Evolutionary conservation across 1,140 invertebrate species (phyloP).

Genomic region (Aporrectodea caliginosa): DNA sequence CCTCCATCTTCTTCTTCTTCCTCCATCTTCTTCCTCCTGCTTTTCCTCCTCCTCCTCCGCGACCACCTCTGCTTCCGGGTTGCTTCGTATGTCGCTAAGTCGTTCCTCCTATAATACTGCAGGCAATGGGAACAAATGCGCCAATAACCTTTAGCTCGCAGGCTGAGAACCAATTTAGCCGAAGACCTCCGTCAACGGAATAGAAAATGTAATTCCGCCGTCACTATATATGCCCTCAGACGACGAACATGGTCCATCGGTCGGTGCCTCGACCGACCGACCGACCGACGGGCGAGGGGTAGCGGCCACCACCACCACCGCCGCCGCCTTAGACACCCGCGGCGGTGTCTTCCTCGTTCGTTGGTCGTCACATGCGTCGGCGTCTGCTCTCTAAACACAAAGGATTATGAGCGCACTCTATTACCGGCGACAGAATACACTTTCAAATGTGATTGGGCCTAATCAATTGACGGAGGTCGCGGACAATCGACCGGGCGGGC

Average conservation of each 20-base stretch:
- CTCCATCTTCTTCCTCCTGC: not conserved
- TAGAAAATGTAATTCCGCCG: too few species aligned
- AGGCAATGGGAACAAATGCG: not conserved
- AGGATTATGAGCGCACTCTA: not conserved
- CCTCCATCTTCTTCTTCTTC: not conserved
- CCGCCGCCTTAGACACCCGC: not conserved
- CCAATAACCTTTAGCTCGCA: not conserved
- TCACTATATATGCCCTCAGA: too few species aligned
- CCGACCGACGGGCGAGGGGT: too few species aligned
- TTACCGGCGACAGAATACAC: not conserved
- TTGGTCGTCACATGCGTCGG: not conserved
- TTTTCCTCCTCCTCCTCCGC: not conserved
- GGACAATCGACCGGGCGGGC: not conserved
- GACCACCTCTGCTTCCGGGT: not conserved
- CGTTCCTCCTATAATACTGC: too few species aligned
- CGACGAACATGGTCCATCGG: too few species aligned
- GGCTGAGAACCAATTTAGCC: not conserved
- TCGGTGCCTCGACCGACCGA: not conserved
- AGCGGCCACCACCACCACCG: too few species aligned
- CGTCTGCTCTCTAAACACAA: not conserved
- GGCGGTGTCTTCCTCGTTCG: not conserved
- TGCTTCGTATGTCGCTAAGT: too few species aligned
- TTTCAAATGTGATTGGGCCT: not conserved
- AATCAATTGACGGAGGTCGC: constrained; percentile 1
- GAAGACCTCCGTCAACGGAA: not conserved